Evolutionary conservation across 2,888 invertebrate species (phyloP).

Genomic region (Trissolcus japonicus): DNA sequence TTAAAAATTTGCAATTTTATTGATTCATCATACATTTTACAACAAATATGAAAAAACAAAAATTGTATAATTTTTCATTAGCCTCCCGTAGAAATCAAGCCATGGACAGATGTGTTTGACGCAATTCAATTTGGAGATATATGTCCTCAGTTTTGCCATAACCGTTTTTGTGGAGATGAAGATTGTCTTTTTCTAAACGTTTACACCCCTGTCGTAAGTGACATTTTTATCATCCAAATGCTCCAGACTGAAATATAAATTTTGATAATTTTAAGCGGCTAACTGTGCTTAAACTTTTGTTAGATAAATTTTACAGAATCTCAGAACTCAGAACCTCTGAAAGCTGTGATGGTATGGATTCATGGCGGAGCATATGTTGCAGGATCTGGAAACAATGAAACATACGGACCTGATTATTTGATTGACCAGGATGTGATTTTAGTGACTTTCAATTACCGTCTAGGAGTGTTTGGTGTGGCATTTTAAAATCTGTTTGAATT

Average conservation of each 20-base stretch:
- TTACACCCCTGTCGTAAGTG: conserved; percentile 61
- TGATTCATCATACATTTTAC: too few species aligned
- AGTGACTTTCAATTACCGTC: conserved; percentile 62
- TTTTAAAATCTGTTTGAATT: background rate
- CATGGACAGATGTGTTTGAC: conserved; percentile 59
- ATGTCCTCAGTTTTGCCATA: conserved; percentile 57
- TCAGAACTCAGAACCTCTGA: background rate
- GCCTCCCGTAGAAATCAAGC: conserved; percentile 59
- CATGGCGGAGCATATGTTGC: conserved; percentile 46
- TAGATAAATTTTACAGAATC: background rate
- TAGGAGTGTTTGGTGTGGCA: conserved; percentile 59
- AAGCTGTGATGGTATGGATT: conserved; percentile 62
- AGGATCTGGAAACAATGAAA: conserved; percentile 41
- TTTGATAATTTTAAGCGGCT: too few species aligned
- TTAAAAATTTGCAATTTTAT: too few species aligned
- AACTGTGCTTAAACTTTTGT: too few species aligned
- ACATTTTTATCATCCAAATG: too few species aligned
- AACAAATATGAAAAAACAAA: too few species aligned
- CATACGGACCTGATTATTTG: conserved; percentile 62
- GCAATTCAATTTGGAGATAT: conserved; percentile 49
- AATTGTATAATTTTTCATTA: conserved; percentile 2
- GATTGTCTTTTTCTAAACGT: conserved; percentile 66
- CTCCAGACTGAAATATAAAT: too few species aligned
- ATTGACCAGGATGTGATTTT: conserved; percentile 61
- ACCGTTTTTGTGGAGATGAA: conserved; percentile 58